Evolutionary conservation across 2,888 invertebrate species (phyloP).

Genomic region (Neoaliturus tenellus): DNA sequence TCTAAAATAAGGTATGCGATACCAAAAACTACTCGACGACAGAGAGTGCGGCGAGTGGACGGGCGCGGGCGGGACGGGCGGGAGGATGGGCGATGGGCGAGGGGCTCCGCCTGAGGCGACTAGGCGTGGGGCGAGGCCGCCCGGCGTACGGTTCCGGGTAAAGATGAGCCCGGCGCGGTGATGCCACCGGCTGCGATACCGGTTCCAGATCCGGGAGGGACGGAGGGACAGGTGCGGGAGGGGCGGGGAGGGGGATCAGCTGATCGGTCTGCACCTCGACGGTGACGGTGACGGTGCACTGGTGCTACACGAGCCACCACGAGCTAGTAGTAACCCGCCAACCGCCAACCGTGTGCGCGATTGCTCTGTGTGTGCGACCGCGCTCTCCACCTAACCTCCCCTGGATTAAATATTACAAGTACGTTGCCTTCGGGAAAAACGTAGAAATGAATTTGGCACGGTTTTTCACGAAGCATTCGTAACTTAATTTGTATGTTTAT

Average conservation of each 20-base stretch:
- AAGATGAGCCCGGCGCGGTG: slow-evolving; percentile 29
- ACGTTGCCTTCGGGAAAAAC: slow-evolving; percentile 30
- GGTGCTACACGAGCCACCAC: background rate
- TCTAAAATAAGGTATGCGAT: too few relatives aligned
- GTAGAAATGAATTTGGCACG: slow-evolving; percentile 32
- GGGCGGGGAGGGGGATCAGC: slow-evolving; percentile 27
- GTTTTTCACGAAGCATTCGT: slow-evolving; percentile 34
- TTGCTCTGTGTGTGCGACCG: background rate
- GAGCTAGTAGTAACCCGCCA: background rate
- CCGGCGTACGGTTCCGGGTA: slow-evolving; percentile 37
- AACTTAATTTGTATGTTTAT: background rate
- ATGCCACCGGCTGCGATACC: slow-evolving; percentile 31
- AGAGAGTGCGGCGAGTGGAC: background rate
- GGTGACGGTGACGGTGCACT: background rate
- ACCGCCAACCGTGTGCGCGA: slow-evolving; percentile 6
- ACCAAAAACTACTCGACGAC: too few relatives aligned
- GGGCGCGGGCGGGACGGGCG: background rate
- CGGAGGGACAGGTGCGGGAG: slow-evolving; percentile 9
- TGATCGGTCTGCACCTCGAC: background rate
- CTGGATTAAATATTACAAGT: background rate
- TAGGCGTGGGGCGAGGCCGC: background rate
- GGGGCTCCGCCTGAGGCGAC: too few relatives aligned
- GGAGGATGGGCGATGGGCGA: background rate
- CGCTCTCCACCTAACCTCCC: background rate
- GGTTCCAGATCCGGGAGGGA: slow-evolving; percentile 38